Evolutionary conservation across 2,797 vertebrate species (phyloP).

Genomic region (Triplophysa yarkandensis): DNA sequence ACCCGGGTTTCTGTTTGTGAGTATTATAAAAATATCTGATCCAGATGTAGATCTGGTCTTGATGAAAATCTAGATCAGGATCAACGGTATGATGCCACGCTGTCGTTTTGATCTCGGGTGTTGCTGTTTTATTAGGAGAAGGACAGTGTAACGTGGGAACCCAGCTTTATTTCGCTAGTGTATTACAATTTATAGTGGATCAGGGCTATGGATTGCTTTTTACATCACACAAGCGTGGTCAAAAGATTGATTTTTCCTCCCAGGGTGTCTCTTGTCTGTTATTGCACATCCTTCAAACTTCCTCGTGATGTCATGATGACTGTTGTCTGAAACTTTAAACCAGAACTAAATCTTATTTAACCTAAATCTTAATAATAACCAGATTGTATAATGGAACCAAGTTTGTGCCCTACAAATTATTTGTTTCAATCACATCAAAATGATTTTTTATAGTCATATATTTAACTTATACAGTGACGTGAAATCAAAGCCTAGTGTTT

Average conservation of each 20-base stretch:
- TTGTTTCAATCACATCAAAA: too few relatives aligned
- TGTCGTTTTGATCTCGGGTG: not conserved
- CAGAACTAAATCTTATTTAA: slow-evolving; percentile 7
- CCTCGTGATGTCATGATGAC: not conserved
- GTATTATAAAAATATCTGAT: not conserved
- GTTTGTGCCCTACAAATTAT: too few relatives aligned
- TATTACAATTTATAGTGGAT: slow-evolving; percentile 18
- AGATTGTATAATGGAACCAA: too few relatives aligned
- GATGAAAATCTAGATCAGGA: not conserved
- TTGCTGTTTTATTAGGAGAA: slow-evolving; percentile 21
- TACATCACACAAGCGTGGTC: slow-evolving; percentile 11
- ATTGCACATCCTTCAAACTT: slow-evolving; percentile 22
- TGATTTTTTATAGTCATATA: too few relatives aligned
- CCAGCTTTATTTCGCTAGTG: not conserved
- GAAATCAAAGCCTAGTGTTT: too few relatives aligned
- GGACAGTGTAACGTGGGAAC: slow-evolving; percentile 2
- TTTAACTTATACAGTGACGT: too few relatives aligned
- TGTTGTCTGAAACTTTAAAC: slow-evolving; percentile 11
- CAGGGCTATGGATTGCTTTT: slow-evolving; percentile 12
- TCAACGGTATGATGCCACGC: not conserved
- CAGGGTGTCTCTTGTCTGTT: not conserved
- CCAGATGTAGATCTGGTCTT: not conserved
- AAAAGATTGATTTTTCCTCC: slow-evolving; percentile 5
- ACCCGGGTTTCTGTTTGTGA: not conserved
- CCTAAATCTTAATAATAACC: not conserved